Percentiles rank a stretch among this genome's conserved stretches.
Conservation (phyloP, 2,113 vertebrate genomes). For the Caranx melampygus region DNA sequence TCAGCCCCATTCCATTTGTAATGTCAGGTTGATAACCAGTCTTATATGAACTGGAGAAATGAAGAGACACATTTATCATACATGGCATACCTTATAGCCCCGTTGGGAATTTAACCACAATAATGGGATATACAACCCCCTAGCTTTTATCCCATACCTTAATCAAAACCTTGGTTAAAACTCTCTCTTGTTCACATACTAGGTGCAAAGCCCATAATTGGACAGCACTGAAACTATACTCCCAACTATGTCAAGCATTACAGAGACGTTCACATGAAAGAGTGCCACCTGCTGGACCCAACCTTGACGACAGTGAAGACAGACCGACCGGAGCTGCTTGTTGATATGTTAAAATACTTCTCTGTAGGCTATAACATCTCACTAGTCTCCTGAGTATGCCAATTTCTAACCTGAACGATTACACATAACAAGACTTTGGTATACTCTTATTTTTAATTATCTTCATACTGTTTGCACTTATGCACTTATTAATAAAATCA, state of each 20-base stretch:
- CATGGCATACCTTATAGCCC: conserved; percentile 19
- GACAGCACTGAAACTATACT: conserved; percentile 64
- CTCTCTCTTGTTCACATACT: conserved; percentile 64
- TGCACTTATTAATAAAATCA: neutral
- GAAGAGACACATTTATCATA: conserved; percentile 29
- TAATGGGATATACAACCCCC: conserved; percentile 7
- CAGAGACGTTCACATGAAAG: conserved; percentile 72
- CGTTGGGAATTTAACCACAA: conserved; percentile 33
- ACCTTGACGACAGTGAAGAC: conserved; percentile 9
- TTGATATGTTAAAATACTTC: conserved; percentile 20
- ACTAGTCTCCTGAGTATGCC: neutral
- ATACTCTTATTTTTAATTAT: neutral
- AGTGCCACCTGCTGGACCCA: conserved; percentile 79
- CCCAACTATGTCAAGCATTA: conserved; percentile 51
- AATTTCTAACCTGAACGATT: neutral
- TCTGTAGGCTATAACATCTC: conserved; percentile 3
- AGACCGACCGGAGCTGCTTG: conserved; percentile 4
- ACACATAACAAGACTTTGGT: conserved; percentile 1
- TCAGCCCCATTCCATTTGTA: neutral
- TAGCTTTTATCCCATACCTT: conserved; percentile 22
- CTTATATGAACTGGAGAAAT: neutral
- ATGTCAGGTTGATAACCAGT: conserved; percentile 8
- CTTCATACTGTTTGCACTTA: no score
- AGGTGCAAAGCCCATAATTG: conserved; percentile 68
- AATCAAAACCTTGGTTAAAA: conserved; percentile 48